Base-by-base conservation (phyloP, 2,888 invertebrate species). In the Nesidiocoris tenuis region DNA sequence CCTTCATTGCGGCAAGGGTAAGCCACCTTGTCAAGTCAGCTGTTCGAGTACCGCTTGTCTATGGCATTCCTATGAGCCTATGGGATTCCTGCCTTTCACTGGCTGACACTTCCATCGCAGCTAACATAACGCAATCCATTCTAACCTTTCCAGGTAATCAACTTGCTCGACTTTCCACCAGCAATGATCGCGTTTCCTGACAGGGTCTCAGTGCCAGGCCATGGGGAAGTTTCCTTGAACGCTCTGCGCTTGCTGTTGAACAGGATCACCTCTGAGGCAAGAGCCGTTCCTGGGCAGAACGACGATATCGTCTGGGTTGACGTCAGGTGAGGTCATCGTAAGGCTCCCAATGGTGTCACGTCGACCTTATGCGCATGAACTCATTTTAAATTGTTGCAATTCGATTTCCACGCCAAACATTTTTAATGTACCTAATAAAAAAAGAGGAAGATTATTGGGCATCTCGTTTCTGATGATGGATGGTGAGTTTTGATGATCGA, bases 81-180 rank as follows among this genome's bases (percentile, higher is more conserved):
- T 18, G 19, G 9, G 18, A 54, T 12, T 54, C 7, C 54, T 12
- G 12, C 54, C 12, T 7, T 12, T 7, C 12, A 54, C 12, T 7
- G 7, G 61, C 17, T 7, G 61, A 59, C 7, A n/a, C 17, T 59
- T 17, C 61, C 61, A n/a, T 59, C 61, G 17, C 18, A 59, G 17
- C 9, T 12, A 54, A 54, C 54, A 12, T 12, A 12, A 7, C 54
- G 12, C 54, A 12, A 12, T 16, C 21, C 63, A 2, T 66, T n/a
- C 12, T 56, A n/a, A n/a, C n/a, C n/a, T n/a, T n/a, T n/a, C n/a
- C 59, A 70, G 70, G 70, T 70, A 2, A 59, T 25, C n/a, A 24
- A 56, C 3, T 59, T 70, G 5, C 59, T 70, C 2, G 59, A 70
- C 25, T 70, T 70, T 25, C 70, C 70, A 16, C 70, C 70, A 5